Evolutionary conservation across 2,888 invertebrate genomes (phyloP).

Genomic region (Dexiosoma caninum): DNA sequence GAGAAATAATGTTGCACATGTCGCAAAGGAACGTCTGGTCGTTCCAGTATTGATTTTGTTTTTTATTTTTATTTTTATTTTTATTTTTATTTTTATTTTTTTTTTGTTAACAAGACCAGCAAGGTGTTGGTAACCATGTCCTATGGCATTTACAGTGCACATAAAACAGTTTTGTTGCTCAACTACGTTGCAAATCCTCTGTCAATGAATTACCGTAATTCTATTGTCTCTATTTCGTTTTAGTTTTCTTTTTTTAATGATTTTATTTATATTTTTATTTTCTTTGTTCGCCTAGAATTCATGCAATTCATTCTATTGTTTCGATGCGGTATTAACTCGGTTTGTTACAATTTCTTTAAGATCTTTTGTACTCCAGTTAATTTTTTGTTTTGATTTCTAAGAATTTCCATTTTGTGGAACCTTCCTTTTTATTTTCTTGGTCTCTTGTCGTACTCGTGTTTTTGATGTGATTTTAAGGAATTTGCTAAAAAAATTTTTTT

Average conservation of each 20-base stretch:
- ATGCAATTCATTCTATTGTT: conserved; percentile 49
- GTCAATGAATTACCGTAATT: conserved; percentile 63
- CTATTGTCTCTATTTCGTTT: conserved; percentile 38
- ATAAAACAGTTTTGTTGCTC: neutral
- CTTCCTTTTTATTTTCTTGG: no score
- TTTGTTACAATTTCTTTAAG: conserved; percentile 61
- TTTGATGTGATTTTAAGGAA: conserved; percentile 46
- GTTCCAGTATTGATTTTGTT: no score
- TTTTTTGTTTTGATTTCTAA: conserved; percentile 48
- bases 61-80: no score
- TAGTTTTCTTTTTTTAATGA: neutral
- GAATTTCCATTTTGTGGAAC: conserved; percentile 34
- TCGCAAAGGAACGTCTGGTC: conserved; percentile 16
- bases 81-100: conserved; percentile 12
- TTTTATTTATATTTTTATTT: neutral
- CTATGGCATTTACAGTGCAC: neutral
- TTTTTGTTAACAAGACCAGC: conserved; percentile 14
- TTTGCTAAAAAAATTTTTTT: conserved; percentile 38
- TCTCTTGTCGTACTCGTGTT: conserved; percentile 46
- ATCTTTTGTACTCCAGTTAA: conserved; percentile 23
- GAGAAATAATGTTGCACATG: conserved; percentile 50
- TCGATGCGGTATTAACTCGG: conserved; percentile 51
- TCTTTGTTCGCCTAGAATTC: conserved; percentile 14
- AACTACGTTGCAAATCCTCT: conserved; percentile 56
- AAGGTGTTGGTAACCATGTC: conserved; percentile 27